A percentile compares a stretch with the other conserved stretches of the same genome.
Evolutionary conservation across 2,888 invertebrate genomes (phyloP).

Genomic region (Pseudoips prasinana): DNA sequence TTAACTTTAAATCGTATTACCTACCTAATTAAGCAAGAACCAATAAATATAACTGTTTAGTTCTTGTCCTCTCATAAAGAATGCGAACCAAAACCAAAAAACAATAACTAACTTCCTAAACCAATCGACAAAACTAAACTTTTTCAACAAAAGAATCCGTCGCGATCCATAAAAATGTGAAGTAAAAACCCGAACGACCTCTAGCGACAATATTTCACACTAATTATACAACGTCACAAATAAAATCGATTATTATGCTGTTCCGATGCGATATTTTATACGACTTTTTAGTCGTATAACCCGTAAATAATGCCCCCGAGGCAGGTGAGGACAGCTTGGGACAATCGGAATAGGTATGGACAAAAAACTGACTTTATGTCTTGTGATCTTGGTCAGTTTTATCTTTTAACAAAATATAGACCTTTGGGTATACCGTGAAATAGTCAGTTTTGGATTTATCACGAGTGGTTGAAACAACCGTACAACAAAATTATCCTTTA

Average conservation of each 20-base stretch:
- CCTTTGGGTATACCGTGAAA: slow-evolving; percentile 68
- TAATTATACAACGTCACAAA: slow-evolving; percentile 70
- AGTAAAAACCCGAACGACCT: slow-evolving; percentile 32
- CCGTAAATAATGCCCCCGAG: slow-evolving; percentile 64
- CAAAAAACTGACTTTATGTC: slow-evolving; percentile 70
- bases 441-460: slow-evolving; percentile 46
- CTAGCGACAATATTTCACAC: slow-evolving; percentile 66
- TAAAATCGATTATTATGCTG: slow-evolving; percentile 68
- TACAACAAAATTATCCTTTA: no score
- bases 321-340: slow-evolving; percentile 70
- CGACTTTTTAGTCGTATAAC: slow-evolving; percentile 37
- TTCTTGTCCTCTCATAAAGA: no score
- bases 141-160: slow-evolving; percentile 5
- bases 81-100: no score
- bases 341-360: slow-evolving; percentile 31
- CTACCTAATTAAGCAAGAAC: no score
- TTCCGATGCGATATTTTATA: slow-evolving; percentile 37
- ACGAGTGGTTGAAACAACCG: slow-evolving; percentile 39
- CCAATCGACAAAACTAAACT: slow-evolving; percentile 14
- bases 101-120: slow-evolving; percentile 13
- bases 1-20: no score
- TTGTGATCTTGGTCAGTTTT: slow-evolving; percentile 75
- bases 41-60: no score
- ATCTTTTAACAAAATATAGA: slow-evolving; percentile 74
- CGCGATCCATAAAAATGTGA: slow-evolving; percentile 10